A percentile compares a stretch with the other conserved stretches of the same genome.
Evolutionary conservation across 1,140 invertebrate genomes (phyloP).

Genomic region (Scaptomyza montana): DNA sequence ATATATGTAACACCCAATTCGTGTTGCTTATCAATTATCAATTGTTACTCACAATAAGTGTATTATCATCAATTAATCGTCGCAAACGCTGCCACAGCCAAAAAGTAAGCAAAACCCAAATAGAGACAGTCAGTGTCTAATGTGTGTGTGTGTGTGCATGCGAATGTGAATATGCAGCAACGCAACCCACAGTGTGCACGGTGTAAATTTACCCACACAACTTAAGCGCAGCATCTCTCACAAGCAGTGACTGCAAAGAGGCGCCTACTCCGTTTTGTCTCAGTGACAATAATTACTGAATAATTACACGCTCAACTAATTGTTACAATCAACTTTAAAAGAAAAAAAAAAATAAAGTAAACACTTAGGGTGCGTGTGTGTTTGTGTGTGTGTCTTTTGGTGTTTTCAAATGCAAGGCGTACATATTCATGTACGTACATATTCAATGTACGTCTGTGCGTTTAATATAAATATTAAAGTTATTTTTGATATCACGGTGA

Average conservation of each 20-base stretch:
- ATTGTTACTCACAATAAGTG: conserved; percentile 14
- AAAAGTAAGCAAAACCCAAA: conserved; percentile 41
- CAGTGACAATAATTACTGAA: conserved; percentile 26
- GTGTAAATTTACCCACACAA: conserved; percentile 31
- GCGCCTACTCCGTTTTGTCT: conserved; percentile 12
- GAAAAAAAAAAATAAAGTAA: neutral
- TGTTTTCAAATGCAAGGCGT: neutral
- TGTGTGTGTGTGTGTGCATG: conserved; percentile 15
- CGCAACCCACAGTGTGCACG: conserved; percentile 19
- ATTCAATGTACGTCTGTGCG: neutral
- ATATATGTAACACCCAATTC: conserved; percentile 5
- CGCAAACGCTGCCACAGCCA: neutral
- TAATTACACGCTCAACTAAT: conserved; percentile 29
- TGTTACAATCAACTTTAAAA: conserved; percentile 2
- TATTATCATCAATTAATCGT: conserved; percentile 12
- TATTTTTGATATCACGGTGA: conserved; percentile 17
- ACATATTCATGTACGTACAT: neutral
- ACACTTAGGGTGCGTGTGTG: neutral
- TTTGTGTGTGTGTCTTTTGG: conserved; percentile 10
- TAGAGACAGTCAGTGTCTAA: conserved; percentile 19
- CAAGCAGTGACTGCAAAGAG: conserved; percentile 20
- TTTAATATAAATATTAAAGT: neutral
- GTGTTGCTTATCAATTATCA: conserved; percentile 3
- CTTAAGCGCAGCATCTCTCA: conserved; percentile 23
- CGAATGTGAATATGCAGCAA: conserved; percentile 31